Evolutionary conservation across 2,888 invertebrate genomes (phyloP).

Genomic region (Leptothorax acervorum): DNA sequence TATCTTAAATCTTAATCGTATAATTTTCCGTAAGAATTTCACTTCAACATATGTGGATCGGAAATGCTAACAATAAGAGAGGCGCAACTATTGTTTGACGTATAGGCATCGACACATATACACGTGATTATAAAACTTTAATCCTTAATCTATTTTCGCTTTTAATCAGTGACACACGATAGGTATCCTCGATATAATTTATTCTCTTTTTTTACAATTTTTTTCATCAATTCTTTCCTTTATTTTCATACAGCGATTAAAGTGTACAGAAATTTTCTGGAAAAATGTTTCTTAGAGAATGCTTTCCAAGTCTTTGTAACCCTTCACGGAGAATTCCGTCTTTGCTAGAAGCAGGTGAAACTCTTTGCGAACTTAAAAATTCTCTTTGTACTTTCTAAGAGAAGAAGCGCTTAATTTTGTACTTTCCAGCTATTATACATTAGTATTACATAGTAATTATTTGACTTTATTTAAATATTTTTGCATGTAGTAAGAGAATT

Average conservation of each 20-base stretch:
- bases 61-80: neutral
- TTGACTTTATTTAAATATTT: slow-evolving; percentile 1
- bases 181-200: neutral
- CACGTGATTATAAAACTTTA: neutral
- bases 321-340: neutral
- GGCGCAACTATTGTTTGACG: neutral
- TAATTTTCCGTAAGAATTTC: neutral
- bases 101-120: neutral
- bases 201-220: neutral
- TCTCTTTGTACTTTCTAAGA: slow-evolving; percentile 34
- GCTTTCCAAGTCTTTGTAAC: slow-evolving; percentile 8
- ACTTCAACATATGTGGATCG: neutral
- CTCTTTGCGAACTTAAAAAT: slow-evolving; percentile 30
- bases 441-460: neutral
- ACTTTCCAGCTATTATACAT: slow-evolving; percentile 5
- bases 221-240: neutral
- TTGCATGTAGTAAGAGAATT: neutral
- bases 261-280: neutral
- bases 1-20: neutral
- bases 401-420: slow-evolving; percentile 14
- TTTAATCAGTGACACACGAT: neutral
- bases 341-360: neutral
- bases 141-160: neutral
- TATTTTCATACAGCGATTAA: neutral
- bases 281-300: neutral